phyloP scores from a whole-genome alignment of 1,140 invertebrate species.

The Sogatella furcifera region DNA sequence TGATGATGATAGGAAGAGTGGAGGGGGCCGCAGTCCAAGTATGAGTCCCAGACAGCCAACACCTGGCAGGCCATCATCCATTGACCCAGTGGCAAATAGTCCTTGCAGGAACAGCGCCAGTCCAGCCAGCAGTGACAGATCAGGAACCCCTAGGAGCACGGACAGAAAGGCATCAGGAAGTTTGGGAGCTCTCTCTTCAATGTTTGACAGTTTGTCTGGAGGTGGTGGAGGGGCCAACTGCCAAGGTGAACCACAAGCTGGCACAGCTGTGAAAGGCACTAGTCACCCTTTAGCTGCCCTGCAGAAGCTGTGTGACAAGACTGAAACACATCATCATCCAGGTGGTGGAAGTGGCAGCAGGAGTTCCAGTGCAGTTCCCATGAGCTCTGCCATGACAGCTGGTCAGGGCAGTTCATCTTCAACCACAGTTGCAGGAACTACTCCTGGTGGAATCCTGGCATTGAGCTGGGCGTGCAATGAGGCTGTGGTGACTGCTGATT shows the following conservation, averaged over 20 bases:
- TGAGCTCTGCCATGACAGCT: constrained; percentile 1
- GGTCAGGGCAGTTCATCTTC: constrained; percentile 23
- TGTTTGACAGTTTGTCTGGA: constrained; percentile 73
- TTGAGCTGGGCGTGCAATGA: constrained; percentile 92
- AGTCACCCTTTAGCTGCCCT: constrained; percentile 84
- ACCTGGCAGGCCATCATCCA: constrained; percentile 41
- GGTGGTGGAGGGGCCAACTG: constrained; percentile 28
- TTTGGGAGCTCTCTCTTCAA: constrained; percentile 74
- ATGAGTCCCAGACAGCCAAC: constrained; percentile 31
- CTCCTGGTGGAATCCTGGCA: constrained; percentile 71
- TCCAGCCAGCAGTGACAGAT: constrained; percentile 60
- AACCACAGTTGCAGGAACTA: constrained; percentile 35
- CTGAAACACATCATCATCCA: constrained; percentile 52
- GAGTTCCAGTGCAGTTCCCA: constrained; percentile 14
- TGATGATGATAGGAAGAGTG: constrained; percentile 32
- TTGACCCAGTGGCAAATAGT: constrained; percentile 36
- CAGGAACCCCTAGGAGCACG: constrained; percentile 53
- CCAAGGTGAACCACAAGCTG: constrained; percentile 33
- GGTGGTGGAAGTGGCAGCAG: constrained; percentile 9
- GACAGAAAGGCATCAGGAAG: constrained; percentile 59
- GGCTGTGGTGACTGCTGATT: constrained; percentile 71
- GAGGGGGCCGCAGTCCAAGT: constrained; percentile 25
- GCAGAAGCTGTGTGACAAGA: constrained; percentile 91
- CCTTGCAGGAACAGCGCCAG: constrained; percentile 49
- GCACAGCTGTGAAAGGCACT: constrained; percentile 48